Percentiles rank a stretch among this genome's conserved stretches.
phyloP scores from a whole-genome alignment of 2,888 invertebrate species.

The Acanthococcus lagerstroemiae region DNA sequence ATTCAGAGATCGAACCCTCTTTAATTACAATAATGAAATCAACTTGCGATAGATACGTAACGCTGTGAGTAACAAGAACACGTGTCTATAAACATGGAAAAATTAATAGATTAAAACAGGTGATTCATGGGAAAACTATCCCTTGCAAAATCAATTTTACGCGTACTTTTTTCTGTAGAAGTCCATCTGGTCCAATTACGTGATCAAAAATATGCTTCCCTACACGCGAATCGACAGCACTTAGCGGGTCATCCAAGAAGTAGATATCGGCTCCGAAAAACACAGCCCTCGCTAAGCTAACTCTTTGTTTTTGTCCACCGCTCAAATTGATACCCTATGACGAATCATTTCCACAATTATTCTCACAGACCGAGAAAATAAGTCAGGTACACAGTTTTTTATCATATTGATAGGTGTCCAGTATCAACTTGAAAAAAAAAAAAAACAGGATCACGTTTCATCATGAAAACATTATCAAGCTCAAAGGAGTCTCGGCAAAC shows the following conservation, averaged over 20 bases:
- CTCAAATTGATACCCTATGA: constrained; percentile 64
- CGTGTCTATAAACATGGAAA: constrained; percentile 55
- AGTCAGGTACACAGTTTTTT: neutral
- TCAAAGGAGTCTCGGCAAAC: too few species aligned
- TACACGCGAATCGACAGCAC: constrained; percentile 55
- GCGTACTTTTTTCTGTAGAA: constrained; percentile 41
- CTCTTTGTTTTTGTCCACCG: constrained; percentile 85
- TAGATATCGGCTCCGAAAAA: constrained; percentile 82
- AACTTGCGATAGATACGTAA: constrained; percentile 81
- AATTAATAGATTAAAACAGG: too few species aligned
- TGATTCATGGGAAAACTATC: too few species aligned
- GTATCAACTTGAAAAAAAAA: too few species aligned
- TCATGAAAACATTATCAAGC: too few species aligned
- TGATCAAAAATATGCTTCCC: constrained; percentile 55
- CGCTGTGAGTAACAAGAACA: constrained; percentile 87
- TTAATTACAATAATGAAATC: constrained; percentile 84
- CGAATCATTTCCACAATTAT: neutral
- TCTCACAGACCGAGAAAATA: neutral
- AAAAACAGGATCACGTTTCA: too few species aligned
- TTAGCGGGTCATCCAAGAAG: constrained; percentile 86
- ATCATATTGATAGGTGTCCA: too few species aligned
- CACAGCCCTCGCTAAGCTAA: constrained; percentile 83
- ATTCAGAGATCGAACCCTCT: constrained; percentile 77
- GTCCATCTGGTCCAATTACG: constrained; percentile 48
- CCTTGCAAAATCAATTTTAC: too few species aligned